Evolutionary conservation across 1,140 invertebrate species (phyloP).

Genomic region (Ips typographus): DNA sequence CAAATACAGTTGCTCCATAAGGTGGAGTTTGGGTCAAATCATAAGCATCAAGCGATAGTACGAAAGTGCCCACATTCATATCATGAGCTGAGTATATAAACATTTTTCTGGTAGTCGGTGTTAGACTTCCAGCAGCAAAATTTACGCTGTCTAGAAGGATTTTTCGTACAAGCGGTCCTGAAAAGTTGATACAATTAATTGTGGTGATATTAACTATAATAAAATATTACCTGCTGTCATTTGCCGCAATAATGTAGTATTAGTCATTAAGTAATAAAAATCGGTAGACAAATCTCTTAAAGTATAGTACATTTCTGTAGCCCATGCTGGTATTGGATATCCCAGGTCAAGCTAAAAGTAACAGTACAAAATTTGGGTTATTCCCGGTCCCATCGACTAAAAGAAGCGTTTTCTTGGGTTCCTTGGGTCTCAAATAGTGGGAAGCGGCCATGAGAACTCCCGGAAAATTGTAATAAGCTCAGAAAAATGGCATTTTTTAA

Average conservation of each 20-base stretch:
- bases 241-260: background rate
- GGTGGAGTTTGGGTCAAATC: conserved; percentile 18
- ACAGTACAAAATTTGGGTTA: no score
- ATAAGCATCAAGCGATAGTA: conserved; percentile 23
- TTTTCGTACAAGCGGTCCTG: conserved; percentile 32
- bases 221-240: background rate
- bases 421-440: no score
- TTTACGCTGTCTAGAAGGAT: conserved; percentile 27
- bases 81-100: conserved; percentile 39
- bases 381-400: no score
- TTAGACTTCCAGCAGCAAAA: conserved; percentile 12
- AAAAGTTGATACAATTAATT: background rate
- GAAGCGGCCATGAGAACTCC: no score
- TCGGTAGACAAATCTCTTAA: conserved; percentile 1
- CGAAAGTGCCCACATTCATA: conserved; percentile 21
- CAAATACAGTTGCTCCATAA: conserved; percentile 29
- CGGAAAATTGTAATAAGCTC: no score
- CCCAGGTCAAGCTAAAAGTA: conserved; percentile 1
- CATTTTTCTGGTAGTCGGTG: conserved; percentile 21
- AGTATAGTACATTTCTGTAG: background rate
- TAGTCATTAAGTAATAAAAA: conserved; percentile 7
- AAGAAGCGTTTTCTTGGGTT: no score
- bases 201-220: no score
- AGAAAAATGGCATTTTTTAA: no score
- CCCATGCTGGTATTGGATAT: background rate